Base-by-base conservation (phyloP, 2,113 vertebrate genomes). In the Nothoprocta pentlandii region DNA sequence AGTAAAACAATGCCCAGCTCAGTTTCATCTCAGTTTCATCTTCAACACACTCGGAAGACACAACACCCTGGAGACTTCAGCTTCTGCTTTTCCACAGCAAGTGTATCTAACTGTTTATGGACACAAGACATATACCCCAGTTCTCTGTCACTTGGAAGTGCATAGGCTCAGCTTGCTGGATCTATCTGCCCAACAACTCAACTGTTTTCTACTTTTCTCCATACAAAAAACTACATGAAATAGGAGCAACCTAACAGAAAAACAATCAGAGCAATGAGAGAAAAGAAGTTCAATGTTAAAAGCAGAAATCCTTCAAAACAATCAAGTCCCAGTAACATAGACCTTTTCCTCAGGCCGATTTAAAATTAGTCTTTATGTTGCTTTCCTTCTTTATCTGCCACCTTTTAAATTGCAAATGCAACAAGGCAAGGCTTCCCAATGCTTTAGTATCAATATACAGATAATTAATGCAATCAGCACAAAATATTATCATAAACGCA, bases 401-500 rank as follows among this genome's bases (percentile, higher is more conserved):
- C 14, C 54, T 68, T 4, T 10, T 20, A 12, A 34, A 47, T 70
- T 25, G 25, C 36, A 69, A 41, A 34, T 4, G 28, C 41, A 44
- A 20, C 36, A 7, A 28, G 62, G 62, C 26, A 85, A 42, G 49
- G 63, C 53, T 34, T 42, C 42, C 9, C n/a, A 58, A 22, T 30
- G 68, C 32, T 67, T 71, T 8, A 23, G 39, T 5, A 36, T 25
- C 47, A 61, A 28, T 11, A 42, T 58, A 56, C 30, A n/a, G 41
- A 7, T 5, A 10, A 25, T 42, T 25, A 34, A 14, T 2, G 28
- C 2, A 28, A 58, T 30, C 69, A 80, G 62, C 23, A 46, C 58
- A 76, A 79, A 39, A 12, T 2, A 21, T 3, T 9, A 34, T 7
- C 0, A 1, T 3, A 36, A 56, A 56, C 34, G 16, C 14, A 71